phyloP scores from a whole-genome alignment of 2,888 invertebrate genomes.

The Plusia festucae region DNA sequence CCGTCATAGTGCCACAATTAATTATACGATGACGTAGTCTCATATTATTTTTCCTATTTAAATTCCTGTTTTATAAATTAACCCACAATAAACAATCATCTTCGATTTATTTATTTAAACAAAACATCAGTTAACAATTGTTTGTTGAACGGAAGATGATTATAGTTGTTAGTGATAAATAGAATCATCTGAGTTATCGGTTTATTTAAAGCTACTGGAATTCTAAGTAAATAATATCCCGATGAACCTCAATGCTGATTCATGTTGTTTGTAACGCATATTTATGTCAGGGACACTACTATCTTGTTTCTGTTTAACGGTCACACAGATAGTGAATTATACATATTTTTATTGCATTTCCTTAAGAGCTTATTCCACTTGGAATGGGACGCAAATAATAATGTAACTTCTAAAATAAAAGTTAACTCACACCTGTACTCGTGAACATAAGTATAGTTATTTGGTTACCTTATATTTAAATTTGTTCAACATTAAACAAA shows the following conservation, averaged over 20 bases:
- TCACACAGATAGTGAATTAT: slow-evolving; percentile 1
- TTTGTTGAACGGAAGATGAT: neutral
- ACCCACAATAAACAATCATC: too few species aligned
- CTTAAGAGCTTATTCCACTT: neutral
- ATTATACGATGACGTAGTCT: too few species aligned
- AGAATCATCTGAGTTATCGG: neutral
- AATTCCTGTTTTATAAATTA: too few species aligned
- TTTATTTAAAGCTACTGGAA: neutral
- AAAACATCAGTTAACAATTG: neutral
- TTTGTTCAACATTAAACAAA: too few species aligned
- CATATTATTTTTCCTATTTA: too few species aligned
- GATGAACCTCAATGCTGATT: slow-evolving; percentile 9
- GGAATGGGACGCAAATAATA: neutral
- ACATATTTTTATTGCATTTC: neutral
- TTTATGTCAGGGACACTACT: slow-evolving; percentile 29
- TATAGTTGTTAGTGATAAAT: neutral
- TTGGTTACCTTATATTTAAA: too few species aligned
- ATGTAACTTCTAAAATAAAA: too few species aligned
- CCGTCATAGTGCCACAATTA: too few species aligned
- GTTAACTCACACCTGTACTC: too few species aligned
- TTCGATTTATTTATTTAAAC: too few species aligned
- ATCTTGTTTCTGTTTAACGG: slow-evolving; percentile 17
- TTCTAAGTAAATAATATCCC: slow-evolving; percentile 3
- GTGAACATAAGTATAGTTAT: too few species aligned
- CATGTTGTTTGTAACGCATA: slow-evolving; percentile 24